Evolutionary conservation across 2,888 invertebrate genomes (phyloP).

Genomic region (Seira sanloemensis): DNA sequence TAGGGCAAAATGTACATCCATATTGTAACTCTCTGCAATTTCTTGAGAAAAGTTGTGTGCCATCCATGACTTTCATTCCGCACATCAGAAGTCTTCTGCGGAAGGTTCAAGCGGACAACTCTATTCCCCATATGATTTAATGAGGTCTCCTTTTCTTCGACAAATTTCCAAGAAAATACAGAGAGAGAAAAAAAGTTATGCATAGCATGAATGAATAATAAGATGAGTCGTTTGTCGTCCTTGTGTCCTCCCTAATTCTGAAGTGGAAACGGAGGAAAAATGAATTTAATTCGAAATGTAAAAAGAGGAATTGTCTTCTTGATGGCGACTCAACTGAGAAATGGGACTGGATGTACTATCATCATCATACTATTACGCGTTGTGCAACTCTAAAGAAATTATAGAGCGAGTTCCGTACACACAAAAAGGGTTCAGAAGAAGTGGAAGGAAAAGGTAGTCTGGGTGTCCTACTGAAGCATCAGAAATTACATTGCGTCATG

Average conservation of each 20-base stretch:
- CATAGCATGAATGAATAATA: conserved; percentile 1
- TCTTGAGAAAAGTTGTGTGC: too few relatives aligned
- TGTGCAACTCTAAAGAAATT: too few relatives aligned
- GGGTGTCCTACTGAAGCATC: not conserved
- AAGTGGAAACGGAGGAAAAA: not conserved
- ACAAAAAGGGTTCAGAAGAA: not conserved
- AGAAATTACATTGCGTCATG: not conserved
- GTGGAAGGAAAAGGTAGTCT: not conserved
- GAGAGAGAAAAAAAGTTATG: not conserved
- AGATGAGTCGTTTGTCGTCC: conserved; percentile 1
- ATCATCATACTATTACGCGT: not conserved
- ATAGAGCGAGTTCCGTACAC: not conserved
- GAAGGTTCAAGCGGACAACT: not conserved
- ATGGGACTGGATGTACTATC: conserved; percentile 1
- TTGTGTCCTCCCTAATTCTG: conserved; percentile 1
- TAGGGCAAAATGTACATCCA: too few relatives aligned
- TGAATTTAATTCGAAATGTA: conserved; percentile 47
- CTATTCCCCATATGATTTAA: not conserved
- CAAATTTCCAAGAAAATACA: not conserved
- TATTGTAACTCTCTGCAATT: too few relatives aligned
- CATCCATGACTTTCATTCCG: too few relatives aligned
- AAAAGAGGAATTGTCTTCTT: conserved; percentile 58
- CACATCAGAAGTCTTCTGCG: too few relatives aligned
- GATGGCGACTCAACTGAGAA: conserved; percentile 22
- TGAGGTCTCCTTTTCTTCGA: conserved; percentile 4